phyloP scores from a whole-genome alignment of 2,113 vertebrate species.

The Microtus ochrogaster region DNA sequence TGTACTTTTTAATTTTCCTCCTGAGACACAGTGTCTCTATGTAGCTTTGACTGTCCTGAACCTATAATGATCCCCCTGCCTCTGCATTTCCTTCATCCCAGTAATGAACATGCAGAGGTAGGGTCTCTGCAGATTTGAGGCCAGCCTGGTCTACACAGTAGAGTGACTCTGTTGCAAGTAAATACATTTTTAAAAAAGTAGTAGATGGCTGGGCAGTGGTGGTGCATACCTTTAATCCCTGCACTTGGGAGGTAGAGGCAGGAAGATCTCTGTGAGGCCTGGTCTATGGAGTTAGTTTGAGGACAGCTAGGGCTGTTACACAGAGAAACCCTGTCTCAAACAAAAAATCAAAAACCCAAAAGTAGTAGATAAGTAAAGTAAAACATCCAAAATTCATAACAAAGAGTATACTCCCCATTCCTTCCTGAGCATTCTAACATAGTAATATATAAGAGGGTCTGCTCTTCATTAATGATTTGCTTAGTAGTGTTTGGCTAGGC shows the following conservation, averaged over 20 bases:
- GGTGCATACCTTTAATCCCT: too few relatives aligned
- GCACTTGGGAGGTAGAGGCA: too few relatives aligned
- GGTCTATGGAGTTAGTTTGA: too few relatives aligned
- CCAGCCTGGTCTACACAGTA: not conserved
- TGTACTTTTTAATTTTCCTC: too few relatives aligned
- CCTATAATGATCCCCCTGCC: not conserved
- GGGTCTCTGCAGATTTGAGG: not conserved
- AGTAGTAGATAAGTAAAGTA: not conserved
- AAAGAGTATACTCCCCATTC: not conserved
- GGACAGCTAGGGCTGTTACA: too few relatives aligned
- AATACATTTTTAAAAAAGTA: not conserved
- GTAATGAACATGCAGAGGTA: not conserved
- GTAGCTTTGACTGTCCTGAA: not conserved
- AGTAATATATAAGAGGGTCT: not conserved
- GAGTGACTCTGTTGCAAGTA: not conserved
- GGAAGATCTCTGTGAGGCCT: too few relatives aligned
- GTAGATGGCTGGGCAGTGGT: too few relatives aligned
- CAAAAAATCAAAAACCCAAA: not conserved
- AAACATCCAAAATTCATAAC: not conserved
- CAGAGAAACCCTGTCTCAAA: too few relatives aligned
- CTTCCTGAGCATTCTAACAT: not conserved
- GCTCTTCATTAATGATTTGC: constrained; percentile 27
- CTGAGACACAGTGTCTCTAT: too few relatives aligned
- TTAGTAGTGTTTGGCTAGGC: constrained; percentile 26
- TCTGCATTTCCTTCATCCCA: not conserved